Evolutionary conservation across 1,140 invertebrate species (phyloP), one percentile per base, ranked within the genome.

Genomic region (Magallana angulata): DNA sequence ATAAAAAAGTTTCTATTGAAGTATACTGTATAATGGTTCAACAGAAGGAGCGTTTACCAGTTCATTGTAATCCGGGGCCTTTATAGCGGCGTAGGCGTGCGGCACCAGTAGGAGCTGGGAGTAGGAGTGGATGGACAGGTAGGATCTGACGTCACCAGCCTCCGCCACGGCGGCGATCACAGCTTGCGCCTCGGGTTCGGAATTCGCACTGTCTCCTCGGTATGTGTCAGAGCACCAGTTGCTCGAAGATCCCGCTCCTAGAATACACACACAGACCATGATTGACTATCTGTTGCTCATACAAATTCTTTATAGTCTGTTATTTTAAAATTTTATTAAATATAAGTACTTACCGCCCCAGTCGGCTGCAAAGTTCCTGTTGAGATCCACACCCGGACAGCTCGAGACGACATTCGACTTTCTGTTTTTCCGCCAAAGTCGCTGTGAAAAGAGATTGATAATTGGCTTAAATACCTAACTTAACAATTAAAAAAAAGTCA

Each of bases 341-440:
- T 16, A 12, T 12, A 36, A 7, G 14, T 30, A 76, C 68, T 7
- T 30, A 76, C 68, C 68, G 24, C 68, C 68, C 93, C 93, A 94
- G 5, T 92, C 85, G 82, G 85, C 92, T 0, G 84, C 91, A 80
- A 92, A 94, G 84, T 93, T 94, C 80, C 93, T 85, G 87, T 94
- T 94, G 11, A 91, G 89, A 85, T 94, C 93, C 8, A 92, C 91
- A 6, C 93, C 93, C 18, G 56, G 68, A 87, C 93, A 94, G 7
- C 60, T n/a, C 56, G 86, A 62, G 3, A 86, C 85, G 30, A 83
- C 83, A 4, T 60, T 36, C 0, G 36, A 64, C 8, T 57, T 81
- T n/a, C 92, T 64, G 36, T 90, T 92, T 85, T 93, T 93, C 83
- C 93, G 85, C 93, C 93, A 93, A 82, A 93, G 64, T 36, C 93